Conservation (phyloP, 2,888 invertebrate species). For the Cantharis flavilabris region DNA sequence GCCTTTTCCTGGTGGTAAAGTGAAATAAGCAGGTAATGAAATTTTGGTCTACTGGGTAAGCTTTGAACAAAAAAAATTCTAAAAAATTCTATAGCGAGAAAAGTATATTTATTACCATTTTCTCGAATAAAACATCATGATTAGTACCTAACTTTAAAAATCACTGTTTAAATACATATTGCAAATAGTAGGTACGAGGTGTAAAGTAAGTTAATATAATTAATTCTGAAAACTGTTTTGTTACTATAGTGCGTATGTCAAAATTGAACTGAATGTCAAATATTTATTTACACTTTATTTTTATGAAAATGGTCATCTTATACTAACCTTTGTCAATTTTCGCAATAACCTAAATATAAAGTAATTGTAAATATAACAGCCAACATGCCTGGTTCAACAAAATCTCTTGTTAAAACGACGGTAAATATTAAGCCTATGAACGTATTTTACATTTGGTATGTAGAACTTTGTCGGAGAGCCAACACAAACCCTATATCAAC, state of each 20-base stretch:
- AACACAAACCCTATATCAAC: constrained; percentile 47
- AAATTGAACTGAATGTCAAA: constrained; percentile 5
- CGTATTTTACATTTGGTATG: constrained; percentile 54
- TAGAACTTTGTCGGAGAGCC: constrained; percentile 52
- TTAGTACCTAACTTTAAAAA: not conserved
- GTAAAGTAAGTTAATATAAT: not conserved
- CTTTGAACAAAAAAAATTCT: not conserved
- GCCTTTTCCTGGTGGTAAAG: no score
- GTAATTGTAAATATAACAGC: constrained; percentile 1
- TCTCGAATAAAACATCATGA: not conserved
- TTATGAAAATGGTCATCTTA: not conserved
- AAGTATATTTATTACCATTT: not conserved
- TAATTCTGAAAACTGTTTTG: not conserved
- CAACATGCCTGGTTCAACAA: constrained; percentile 15
- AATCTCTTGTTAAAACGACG: constrained; percentile 11
- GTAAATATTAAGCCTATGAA: constrained; percentile 41
- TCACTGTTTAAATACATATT: not conserved
- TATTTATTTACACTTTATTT: constrained; percentile 15
- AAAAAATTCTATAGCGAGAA: not conserved
- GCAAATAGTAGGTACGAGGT: not conserved
- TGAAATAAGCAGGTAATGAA: no score
- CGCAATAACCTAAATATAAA: not conserved
- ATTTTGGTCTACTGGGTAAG: no score
- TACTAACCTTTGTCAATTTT: constrained; percentile 8
- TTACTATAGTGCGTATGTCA: not conserved